Conservation (phyloP, 2,888 invertebrate species). For the Theretra japonica region DNA sequence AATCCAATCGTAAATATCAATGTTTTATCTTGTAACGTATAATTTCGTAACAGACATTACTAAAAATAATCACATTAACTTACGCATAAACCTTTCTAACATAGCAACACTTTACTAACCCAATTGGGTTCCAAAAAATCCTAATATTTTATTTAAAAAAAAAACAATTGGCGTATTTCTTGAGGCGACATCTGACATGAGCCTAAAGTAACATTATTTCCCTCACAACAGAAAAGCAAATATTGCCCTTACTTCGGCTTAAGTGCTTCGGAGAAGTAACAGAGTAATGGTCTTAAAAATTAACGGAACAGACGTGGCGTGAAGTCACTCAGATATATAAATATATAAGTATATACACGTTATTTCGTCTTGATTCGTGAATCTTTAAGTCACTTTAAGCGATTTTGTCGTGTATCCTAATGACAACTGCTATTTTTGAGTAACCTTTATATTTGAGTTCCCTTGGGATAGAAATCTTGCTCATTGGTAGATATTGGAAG, state of each 20-base stretch:
- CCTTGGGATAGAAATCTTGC: too few relatives aligned
- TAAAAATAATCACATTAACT: too few relatives aligned
- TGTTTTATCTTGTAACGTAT: neutral
- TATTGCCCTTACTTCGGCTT: conserved; percentile 26
- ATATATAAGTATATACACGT: neutral
- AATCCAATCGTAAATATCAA: too few relatives aligned
- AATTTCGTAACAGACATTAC: too few relatives aligned
- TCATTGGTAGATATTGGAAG: too few relatives aligned
- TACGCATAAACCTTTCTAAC: neutral
- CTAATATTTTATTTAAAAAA: conserved; percentile 4
- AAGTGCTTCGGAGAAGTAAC: conserved; percentile 17
- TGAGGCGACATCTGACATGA: conserved; percentile 32
- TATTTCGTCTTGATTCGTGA: neutral
- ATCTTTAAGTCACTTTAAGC: neutral
- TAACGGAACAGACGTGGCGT: neutral
- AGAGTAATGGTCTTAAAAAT: conserved; percentile 22
- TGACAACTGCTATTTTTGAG: neutral
- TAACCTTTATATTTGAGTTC: neutral
- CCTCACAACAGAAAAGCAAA: conserved; percentile 26
- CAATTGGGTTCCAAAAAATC: neutral
- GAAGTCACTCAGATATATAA: neutral
- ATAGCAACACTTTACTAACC: neutral
- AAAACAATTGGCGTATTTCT: conserved; percentile 36
- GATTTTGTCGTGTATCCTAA: neutral
- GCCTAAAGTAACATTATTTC: conserved; percentile 30